phyloP scores from a whole-genome alignment of 2,797 vertebrate genomes.

The Sebastes itinus region DNA sequence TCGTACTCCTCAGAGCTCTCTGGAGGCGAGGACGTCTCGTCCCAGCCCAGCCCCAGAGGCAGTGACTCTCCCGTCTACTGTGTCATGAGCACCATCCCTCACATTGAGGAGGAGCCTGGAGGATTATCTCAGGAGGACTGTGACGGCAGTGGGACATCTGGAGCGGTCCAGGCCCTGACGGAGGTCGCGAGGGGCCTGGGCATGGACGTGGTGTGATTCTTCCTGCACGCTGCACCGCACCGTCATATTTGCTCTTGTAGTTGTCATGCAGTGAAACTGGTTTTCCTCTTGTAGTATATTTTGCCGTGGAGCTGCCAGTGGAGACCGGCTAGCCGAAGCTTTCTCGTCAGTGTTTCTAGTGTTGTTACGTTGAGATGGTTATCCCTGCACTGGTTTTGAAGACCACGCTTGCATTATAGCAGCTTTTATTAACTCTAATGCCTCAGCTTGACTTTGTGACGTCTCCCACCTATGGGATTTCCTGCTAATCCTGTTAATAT shows the following conservation, averaged over 20 bases:
- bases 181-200: slow-evolving; percentile 85
- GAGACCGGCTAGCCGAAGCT: not conserved
- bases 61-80: slow-evolving; percentile 80
- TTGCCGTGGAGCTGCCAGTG: not conserved
- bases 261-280: not conserved
- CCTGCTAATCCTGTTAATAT: not conserved
- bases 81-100: slow-evolving; percentile 80
- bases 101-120: slow-evolving; percentile 69
- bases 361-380: not conserved
- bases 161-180: slow-evolving; percentile 82
- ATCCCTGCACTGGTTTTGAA: not conserved
- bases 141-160: slow-evolving; percentile 61
- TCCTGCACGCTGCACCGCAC: not conserved
- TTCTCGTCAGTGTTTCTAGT: not conserved
- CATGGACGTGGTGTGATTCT: slow-evolving; percentile 83
- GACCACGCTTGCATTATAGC: not conserved
- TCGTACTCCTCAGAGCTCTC: slow-evolving; percentile 70
- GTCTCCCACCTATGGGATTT: not conserved
- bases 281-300: not conserved
- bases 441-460: slow-evolving; percentile 1
- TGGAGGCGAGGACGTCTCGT: slow-evolving; percentile 57
- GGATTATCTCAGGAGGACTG: slow-evolving; percentile 51
- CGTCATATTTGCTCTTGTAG: not conserved
- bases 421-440: not conserved
- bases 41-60: slow-evolving; percentile 65